These are phyloP conservation scores for Poecilia velifera DNA, from an alignment of 2,797 vertebrate species.

Conservation along the genomic window DNA sequence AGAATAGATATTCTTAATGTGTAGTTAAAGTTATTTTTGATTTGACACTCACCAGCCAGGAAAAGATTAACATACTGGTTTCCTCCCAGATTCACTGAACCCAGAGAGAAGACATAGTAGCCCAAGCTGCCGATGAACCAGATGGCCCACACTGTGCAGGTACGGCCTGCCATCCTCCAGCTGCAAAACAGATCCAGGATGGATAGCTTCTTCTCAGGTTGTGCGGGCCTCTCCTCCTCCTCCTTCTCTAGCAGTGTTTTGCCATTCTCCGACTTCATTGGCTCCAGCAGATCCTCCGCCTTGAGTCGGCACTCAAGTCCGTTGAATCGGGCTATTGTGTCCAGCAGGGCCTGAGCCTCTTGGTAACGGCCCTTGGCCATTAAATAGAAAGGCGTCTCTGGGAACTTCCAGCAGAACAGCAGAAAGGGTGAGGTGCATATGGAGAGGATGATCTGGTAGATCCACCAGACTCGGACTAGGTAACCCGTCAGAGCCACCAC, in stretches of 20 bases:
- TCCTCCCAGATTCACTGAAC: slow-evolving; percentile 89
- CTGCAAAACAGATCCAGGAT: slow-evolving; percentile 88
- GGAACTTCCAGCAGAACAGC: slow-evolving; percentile 92
- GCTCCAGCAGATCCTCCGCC: slow-evolving; percentile 81
- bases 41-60: slow-evolving; percentile 84
- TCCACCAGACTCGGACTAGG: slow-evolving; percentile 90
- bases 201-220: slow-evolving; percentile 80
- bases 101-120: slow-evolving; percentile 92
- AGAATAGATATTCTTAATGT: neutral
- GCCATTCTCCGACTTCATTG: slow-evolving; percentile 46
- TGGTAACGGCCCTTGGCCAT: slow-evolving; percentile 84
- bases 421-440: slow-evolving; percentile 88
- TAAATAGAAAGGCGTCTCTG: slow-evolving; percentile 94
- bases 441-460: slow-evolving; percentile 92
- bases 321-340: slow-evolving; percentile 87
- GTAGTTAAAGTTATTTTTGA: neutral
- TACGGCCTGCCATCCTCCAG: slow-evolving; percentile 86
- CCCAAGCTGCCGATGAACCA: slow-evolving; percentile 95
- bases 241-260: slow-evolving; percentile 55
- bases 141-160: slow-evolving; percentile 90
- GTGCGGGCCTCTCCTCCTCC: neutral
- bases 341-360: slow-evolving; percentile 86
- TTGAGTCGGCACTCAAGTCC: slow-evolving; percentile 79
- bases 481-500: slow-evolving; percentile 90
- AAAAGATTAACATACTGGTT: slow-evolving; percentile 93